A percentile compares a stretch with the other conserved stretches of the same genome.
These are phyloP conservation scores for Andricus quercusramuli DNA, from an alignment of 2,888 invertebrate genomes.

Conservation along the genomic window DNA sequence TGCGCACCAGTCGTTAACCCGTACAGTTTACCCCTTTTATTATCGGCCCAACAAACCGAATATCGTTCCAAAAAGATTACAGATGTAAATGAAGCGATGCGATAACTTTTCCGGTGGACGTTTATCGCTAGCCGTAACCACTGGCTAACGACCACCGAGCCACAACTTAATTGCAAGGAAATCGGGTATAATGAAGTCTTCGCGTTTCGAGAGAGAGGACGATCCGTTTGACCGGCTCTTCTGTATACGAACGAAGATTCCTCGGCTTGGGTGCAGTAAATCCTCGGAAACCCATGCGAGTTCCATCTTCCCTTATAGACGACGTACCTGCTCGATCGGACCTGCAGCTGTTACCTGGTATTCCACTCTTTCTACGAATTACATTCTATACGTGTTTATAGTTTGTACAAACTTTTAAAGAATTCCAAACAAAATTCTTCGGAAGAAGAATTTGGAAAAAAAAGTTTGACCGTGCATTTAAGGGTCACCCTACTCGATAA, in stretches of 20 bases:
- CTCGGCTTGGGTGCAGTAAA: background rate
- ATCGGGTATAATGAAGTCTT: slow-evolving; percentile 59
- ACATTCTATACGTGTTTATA: background rate
- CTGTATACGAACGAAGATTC: background rate
- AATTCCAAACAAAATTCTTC: background rate
- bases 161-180: slow-evolving; percentile 65
- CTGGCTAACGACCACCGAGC: slow-evolving; percentile 33
- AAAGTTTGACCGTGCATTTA: no score
- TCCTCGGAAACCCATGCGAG: background rate
- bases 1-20: slow-evolving; percentile 64
- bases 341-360: background rate
- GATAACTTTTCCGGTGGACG: slow-evolving; percentile 65
- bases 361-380: background rate
- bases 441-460: no score
- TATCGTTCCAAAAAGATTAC: slow-evolving; percentile 57
- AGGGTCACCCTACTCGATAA: no score
- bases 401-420: background rate
- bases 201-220: slow-evolving; percentile 34
- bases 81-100: slow-evolving; percentile 64
- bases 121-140: slow-evolving; percentile 62
- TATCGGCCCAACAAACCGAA: slow-evolving; percentile 47
- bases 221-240: slow-evolving; percentile 9
- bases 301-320: background rate
- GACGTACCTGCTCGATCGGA: background rate
- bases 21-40: slow-evolving; percentile 59